phyloP scores from a whole-genome alignment of 2,797 vertebrate genomes.

The Pitangus sulphuratus region DNA sequence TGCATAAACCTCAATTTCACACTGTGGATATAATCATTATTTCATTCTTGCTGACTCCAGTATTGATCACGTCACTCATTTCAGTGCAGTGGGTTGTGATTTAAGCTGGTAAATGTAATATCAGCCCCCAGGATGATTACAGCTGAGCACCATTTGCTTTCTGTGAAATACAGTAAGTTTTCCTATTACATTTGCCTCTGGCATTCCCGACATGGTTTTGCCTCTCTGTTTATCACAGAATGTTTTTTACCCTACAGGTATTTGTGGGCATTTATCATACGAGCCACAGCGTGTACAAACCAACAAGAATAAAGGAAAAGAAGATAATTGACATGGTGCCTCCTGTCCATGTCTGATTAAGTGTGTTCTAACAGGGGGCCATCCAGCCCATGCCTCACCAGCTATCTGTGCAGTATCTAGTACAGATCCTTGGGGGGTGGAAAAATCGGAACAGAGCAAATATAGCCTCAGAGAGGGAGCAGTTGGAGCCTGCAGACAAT shows the following conservation, averaged over 20 bases:
- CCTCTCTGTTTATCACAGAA: background rate
- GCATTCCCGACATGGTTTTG: background rate
- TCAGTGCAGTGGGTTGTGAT: background rate
- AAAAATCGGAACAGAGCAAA: constrained; percentile 48
- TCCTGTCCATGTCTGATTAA: background rate
- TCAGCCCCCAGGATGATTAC: background rate
- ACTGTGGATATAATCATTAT: background rate
- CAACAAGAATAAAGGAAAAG: background rate
- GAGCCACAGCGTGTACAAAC: background rate
- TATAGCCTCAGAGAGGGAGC: constrained; percentile 7
- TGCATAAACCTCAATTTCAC: background rate
- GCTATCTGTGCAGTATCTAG: constrained; percentile 17
- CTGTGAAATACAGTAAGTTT: background rate
- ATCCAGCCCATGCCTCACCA: background rate
- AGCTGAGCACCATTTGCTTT: background rate
- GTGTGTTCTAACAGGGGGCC: background rate
- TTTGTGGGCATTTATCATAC: background rate
- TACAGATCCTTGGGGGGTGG: constrained; percentile 36
- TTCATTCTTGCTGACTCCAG: background rate
- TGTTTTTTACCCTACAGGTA: background rate
- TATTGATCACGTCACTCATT: background rate
- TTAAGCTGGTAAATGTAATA: background rate
- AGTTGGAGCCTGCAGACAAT: background rate
- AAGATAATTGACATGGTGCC: background rate
- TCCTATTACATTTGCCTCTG: background rate